Evolutionary conservation across 2,888 invertebrate genomes (phyloP).

Genomic region (Yponomeuta malinellus): DNA sequence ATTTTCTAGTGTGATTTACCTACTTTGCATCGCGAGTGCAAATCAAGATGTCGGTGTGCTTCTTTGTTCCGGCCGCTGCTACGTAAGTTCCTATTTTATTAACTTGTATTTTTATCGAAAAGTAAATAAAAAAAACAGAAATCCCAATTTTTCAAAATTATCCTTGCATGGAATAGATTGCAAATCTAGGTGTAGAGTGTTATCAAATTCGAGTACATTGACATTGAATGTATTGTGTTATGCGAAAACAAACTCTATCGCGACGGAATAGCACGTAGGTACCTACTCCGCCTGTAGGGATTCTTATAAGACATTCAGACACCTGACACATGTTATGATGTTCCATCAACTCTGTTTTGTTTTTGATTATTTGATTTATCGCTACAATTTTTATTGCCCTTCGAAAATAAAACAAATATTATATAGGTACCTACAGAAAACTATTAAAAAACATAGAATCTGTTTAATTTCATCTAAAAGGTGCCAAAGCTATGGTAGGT

Average conservation of each 20-base stretch:
- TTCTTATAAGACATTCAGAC: background rate
- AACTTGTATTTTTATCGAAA: constrained; percentile 15
- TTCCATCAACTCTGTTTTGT: background rate
- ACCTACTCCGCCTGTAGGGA: background rate
- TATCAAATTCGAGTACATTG: background rate
- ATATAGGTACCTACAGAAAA: background rate
- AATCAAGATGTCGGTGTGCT: constrained; percentile 80
- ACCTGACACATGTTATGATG: too few species aligned
- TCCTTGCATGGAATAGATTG: too few species aligned
- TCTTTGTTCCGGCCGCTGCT: constrained; percentile 73
- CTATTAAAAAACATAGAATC: background rate
- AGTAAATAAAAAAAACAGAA: too few species aligned
- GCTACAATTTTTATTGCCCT: background rate
- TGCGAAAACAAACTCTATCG: background rate
- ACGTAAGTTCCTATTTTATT: constrained; percentile 75
- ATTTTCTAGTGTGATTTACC: background rate
- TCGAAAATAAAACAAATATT: background rate
- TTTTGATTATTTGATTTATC: background rate
- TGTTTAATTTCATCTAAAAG: too few species aligned
- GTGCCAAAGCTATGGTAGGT: too few species aligned
- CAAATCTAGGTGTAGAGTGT: background rate
- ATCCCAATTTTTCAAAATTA: too few species aligned
- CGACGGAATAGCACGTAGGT: background rate
- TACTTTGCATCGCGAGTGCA: constrained; percentile 10
- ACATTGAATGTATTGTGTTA: background rate